A percentile compares a stretch with the other conserved stretches of the same genome.
These are phyloP conservation scores for Pelobates cultripes DNA, from an alignment of 2,797 vertebrate species.

Conservation along the genomic window DNA sequence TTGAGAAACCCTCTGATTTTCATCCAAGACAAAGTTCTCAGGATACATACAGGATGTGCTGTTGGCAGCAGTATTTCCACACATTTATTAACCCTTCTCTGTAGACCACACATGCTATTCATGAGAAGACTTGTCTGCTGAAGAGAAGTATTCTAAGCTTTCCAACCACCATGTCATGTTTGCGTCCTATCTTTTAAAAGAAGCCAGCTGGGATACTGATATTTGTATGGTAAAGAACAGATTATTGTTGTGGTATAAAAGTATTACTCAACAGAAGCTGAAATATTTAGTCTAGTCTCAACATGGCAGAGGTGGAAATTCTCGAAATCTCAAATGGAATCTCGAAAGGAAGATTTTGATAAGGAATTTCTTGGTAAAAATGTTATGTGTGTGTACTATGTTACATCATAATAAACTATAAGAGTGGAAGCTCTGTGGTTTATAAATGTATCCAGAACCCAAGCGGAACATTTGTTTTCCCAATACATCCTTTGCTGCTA, in stretches of 20 bases:
- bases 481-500: no score
- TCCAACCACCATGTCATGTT: neutral
- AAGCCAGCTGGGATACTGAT: constrained; percentile 6
- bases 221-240: neutral
- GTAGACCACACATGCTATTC: constrained; percentile 31
- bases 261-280: neutral
- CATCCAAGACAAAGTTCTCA: constrained; percentile 28
- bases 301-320: no score
- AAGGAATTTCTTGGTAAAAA: no score
- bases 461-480: no score
- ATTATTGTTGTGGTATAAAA: neutral
- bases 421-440: no score
- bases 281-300: neutral
- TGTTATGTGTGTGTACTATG: no score
- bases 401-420: no score
- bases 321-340: no score
- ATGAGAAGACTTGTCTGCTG: constrained; percentile 44
- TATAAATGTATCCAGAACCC: no score
- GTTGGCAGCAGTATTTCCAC: constrained; percentile 43
- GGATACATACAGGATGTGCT: constrained; percentile 44
- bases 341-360: no score
- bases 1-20: constrained; percentile 33
- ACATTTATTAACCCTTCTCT: constrained; percentile 29
- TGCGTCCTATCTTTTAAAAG: constrained; percentile 23
- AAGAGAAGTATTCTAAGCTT: neutral